Conservation (phyloP, 2,888 invertebrate species). For the Diadromus collaris region DNA sequence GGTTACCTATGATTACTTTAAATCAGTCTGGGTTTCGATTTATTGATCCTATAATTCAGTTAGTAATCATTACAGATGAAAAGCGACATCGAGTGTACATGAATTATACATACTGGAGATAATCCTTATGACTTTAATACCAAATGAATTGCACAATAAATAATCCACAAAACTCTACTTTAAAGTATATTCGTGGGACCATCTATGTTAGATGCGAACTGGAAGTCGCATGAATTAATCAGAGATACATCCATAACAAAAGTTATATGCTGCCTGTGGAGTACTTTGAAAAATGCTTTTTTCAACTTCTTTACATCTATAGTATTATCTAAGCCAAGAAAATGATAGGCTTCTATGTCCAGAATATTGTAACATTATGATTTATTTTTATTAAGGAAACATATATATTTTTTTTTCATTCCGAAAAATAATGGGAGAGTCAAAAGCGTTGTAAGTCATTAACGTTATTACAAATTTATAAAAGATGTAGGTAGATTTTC, state of each 20-base stretch:
- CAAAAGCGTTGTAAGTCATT: slow-evolving; percentile 32
- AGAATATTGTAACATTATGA: slow-evolving; percentile 32
- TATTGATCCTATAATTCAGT: slow-evolving; percentile 19
- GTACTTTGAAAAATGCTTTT: slow-evolving; percentile 29
- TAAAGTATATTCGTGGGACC: background rate
- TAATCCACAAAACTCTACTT: background rate
- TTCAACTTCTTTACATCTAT: slow-evolving; percentile 54
- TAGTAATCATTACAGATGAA: slow-evolving; percentile 1
- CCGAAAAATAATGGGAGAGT: slow-evolving; percentile 14
- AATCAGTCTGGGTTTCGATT: slow-evolving; percentile 11
- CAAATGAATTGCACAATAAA: background rate
- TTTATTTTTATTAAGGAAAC: slow-evolving; percentile 42
- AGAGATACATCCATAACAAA: background rate
- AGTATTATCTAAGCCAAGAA: slow-evolving; percentile 52
- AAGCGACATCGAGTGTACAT: background rate
- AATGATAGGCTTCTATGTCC: slow-evolving; percentile 22
- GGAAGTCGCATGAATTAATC: background rate
- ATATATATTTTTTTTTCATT: slow-evolving; percentile 29
- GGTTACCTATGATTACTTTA: slow-evolving; percentile 3
- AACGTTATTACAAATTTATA: slow-evolving; percentile 30
- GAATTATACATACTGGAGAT: background rate
- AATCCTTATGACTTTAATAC: background rate
- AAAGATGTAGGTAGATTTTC: slow-evolving; percentile 21
- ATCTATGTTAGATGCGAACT: background rate
- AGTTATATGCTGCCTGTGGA: background rate